Base-by-base conservation (phyloP, 2,113 vertebrate genomes). In the Vulpes ferrilata region DNA sequence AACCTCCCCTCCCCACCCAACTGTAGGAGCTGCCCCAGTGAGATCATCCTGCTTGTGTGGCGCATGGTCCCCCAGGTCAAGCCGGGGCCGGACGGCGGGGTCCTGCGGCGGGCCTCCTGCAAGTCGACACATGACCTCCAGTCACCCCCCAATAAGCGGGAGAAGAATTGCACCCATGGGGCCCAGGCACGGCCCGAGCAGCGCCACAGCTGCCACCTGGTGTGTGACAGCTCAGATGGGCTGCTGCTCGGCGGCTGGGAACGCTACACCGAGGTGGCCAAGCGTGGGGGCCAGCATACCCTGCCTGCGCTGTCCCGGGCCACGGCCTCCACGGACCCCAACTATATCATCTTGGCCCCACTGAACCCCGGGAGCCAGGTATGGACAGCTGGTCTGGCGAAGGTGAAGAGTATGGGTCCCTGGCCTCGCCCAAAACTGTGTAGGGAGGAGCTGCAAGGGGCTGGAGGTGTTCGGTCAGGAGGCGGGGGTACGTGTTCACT, bases 331-430 rank as follows among this genome's bases (percentile, higher is more conserved):
- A 98, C 99, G 0, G 99, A 99, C 98, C 99, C 99, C 98, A 99
- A 99, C 99, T 99, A 99, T 98, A 99, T 99, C 99, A 99, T 99
- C 98, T 98, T 99, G 85, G 99, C 99, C 0, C 99, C 99, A 9
- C 97, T 99, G 98, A 99, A 99, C 79, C 99, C 99, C 0, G 99
- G 99, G 97, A 99, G 99, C 98, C 99, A 99, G 99, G 99, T 99
- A 99, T 59, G 98, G 74, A 96, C 48, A 11, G 25, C 73, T 17
- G 20, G 48, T 35, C 22, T 1, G 2, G 30, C 23, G 38, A 30
- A 38, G 65, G 27, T 15, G 57, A 76, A 65, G 92, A 48, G 71
- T 22, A 1, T 13, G 88, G 87, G 89, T 59, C n/a, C 60, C 89
- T 11, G 17, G 74, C 74, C 74, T 78, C 3, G 1, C 43, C 4